Percentiles rank a stretch among this genome's conserved stretches.
phyloP scores from a whole-genome alignment of 2,888 invertebrate genomes.

The Invenusta paracnida region DNA sequence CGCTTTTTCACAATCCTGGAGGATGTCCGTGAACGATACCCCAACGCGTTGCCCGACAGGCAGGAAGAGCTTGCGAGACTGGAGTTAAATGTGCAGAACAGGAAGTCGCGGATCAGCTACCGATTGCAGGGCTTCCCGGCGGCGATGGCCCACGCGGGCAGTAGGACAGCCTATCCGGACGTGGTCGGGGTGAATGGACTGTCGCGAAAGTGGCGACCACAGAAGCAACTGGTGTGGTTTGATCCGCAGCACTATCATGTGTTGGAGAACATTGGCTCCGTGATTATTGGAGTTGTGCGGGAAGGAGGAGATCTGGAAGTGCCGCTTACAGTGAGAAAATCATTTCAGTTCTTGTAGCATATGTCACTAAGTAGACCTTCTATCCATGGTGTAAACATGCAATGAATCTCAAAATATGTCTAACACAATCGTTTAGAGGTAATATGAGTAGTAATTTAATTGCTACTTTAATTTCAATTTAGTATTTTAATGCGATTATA shows the following conservation, averaged over 20 bases:
- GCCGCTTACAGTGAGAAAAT: slow-evolving; percentile 75
- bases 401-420: no score
- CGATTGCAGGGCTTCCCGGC: slow-evolving; percentile 86
- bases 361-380: no score
- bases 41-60: slow-evolving; percentile 80
- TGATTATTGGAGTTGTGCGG: slow-evolving; percentile 80
- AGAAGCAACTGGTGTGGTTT: slow-evolving; percentile 74
- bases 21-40: slow-evolving; percentile 79
- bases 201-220: slow-evolving; percentile 64
- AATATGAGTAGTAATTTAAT: no score
- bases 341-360: no score
- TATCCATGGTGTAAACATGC: no score
- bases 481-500: no score
- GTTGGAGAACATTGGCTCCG: slow-evolving; percentile 92
- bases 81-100: slow-evolving; percentile 82
- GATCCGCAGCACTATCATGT: slow-evolving; percentile 97
- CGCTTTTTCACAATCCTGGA: no score
- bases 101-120: slow-evolving; percentile 73
- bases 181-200: no score
- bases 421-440: no score
- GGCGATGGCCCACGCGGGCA: slow-evolving; percentile 87
- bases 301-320: slow-evolving; percentile 74
- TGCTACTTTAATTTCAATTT: no score
- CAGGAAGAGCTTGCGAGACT: slow-evolving; percentile 79
- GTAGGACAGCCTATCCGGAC: slow-evolving; percentile 70